These are phyloP conservation scores for Aphidius gifuensis DNA, from an alignment of 1,140 invertebrate genomes.

Conservation along the genomic window DNA sequence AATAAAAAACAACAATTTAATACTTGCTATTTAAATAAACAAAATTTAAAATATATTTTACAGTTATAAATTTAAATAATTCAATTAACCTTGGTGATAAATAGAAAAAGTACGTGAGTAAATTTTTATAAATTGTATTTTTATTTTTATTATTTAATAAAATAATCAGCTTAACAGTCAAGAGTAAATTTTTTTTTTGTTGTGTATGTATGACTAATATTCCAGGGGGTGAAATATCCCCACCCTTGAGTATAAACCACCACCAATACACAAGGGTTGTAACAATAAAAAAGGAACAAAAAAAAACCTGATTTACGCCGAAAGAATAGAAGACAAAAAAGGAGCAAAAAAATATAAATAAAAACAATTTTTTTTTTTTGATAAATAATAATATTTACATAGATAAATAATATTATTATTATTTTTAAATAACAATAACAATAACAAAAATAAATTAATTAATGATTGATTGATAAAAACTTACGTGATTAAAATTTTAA, in stretches of 20 bases:
- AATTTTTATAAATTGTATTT: neutral
- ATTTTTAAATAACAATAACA: too few species aligned
- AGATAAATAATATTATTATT: too few species aligned
- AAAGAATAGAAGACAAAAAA: too few species aligned
- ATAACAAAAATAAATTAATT: too few species aligned
- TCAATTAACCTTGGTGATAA: neutral
- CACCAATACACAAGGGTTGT: neutral
- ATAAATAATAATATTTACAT: too few species aligned
- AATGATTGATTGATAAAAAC: too few species aligned
- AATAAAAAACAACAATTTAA: slow-evolving; percentile 32
- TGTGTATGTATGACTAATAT: slow-evolving; percentile 41
- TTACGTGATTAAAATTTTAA: too few species aligned
- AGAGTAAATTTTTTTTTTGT: slow-evolving; percentile 10
- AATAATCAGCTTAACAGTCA: slow-evolving; percentile 2
- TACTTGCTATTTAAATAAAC: slow-evolving; percentile 49
- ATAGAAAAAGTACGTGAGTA: neutral
- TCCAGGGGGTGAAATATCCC: slow-evolving; percentile 36
- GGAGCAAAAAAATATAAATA: too few species aligned
- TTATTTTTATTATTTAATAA: slow-evolving; percentile 6
- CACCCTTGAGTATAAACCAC: slow-evolving; percentile 27
- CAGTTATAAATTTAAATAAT: neutral
- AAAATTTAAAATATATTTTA: slow-evolving; percentile 6
- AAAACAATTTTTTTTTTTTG: too few species aligned
- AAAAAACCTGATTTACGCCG: neutral
- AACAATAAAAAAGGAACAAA: too few species aligned